phyloP scores from a whole-genome alignment of 2,888 invertebrate species.

The Hipparchia semele region DNA sequence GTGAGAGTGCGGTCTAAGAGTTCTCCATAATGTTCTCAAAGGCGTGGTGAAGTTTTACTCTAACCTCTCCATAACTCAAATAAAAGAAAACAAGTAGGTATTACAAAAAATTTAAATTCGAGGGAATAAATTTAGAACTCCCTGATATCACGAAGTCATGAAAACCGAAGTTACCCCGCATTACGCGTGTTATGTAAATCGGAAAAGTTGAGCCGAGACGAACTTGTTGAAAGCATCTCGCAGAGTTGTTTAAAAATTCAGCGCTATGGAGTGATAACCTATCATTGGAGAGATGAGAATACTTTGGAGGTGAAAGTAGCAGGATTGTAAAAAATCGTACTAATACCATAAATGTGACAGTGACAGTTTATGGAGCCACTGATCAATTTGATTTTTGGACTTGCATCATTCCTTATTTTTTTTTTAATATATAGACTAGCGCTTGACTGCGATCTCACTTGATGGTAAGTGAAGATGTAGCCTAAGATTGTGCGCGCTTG shows the following conservation, averaged over 20 bases:
- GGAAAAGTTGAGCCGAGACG: slow-evolving; percentile 49
- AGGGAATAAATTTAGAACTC: slow-evolving; percentile 37
- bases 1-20: too few species aligned
- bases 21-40: too few species aligned
- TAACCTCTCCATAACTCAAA: too few species aligned
- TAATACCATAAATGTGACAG: neutral
- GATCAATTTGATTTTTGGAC: too few species aligned
- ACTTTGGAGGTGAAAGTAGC: slow-evolving; percentile 40
- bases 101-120: slow-evolving; percentile 24
- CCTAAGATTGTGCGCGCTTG: too few species aligned
- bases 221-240: slow-evolving; percentile 66
- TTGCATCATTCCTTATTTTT: too few species aligned
- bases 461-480: too few species aligned
- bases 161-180: slow-evolving; percentile 56
- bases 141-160: slow-evolving; percentile 38
- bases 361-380: too few species aligned
- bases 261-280: slow-evolving; percentile 59
- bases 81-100: neutral
- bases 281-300: slow-evolving; percentile 38
- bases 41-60: too few species aligned
- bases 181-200: slow-evolving; percentile 74
- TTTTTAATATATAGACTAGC: too few species aligned
- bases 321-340: neutral
- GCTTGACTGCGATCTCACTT: too few species aligned
- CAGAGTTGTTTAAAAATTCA: slow-evolving; percentile 69